phyloP scores from a whole-genome alignment of 2,888 invertebrate genomes.

The Eupithecia insigniata region DNA sequence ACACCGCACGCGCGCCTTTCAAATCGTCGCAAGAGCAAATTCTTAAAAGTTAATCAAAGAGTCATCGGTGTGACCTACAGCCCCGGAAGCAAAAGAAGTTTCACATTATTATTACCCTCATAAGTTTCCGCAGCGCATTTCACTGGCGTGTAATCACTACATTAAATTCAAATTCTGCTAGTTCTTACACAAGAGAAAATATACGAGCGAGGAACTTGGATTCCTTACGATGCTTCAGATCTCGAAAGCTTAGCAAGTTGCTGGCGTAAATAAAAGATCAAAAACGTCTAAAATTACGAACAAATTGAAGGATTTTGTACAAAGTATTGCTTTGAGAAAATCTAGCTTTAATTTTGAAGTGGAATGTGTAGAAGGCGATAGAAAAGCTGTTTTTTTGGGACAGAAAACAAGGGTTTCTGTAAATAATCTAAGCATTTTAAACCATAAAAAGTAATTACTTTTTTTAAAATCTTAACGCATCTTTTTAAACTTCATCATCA shows the following conservation, averaged over 20 bases:
- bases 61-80: slow-evolving; percentile 44
- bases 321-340: not conserved
- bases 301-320: not conserved
- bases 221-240: not conserved
- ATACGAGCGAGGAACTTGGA: slow-evolving; percentile 1
- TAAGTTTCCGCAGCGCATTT: slow-evolving; percentile 53
- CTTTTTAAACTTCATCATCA: too few relatives aligned
- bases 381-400: too few relatives aligned
- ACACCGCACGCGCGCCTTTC: too few relatives aligned
- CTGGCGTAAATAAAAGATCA: not conserved
- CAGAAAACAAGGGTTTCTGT: too few relatives aligned
- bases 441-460: too few relatives aligned
- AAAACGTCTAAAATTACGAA: not conserved
- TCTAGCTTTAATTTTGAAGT: not conserved
- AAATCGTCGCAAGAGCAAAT: too few relatives aligned
- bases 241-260: slow-evolving; percentile 1
- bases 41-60: too few relatives aligned
- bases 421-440: too few relatives aligned
- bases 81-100: slow-evolving; percentile 47
- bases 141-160: slow-evolving; percentile 44
- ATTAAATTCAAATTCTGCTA: slow-evolving; percentile 41
- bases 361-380: not conserved
- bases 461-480: too few relatives aligned
- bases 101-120: slow-evolving; percentile 55
- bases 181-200: slow-evolving; percentile 21